Base-by-base conservation (phyloP, 2,113 vertebrate species). In the Caranx ignobilis region DNA sequence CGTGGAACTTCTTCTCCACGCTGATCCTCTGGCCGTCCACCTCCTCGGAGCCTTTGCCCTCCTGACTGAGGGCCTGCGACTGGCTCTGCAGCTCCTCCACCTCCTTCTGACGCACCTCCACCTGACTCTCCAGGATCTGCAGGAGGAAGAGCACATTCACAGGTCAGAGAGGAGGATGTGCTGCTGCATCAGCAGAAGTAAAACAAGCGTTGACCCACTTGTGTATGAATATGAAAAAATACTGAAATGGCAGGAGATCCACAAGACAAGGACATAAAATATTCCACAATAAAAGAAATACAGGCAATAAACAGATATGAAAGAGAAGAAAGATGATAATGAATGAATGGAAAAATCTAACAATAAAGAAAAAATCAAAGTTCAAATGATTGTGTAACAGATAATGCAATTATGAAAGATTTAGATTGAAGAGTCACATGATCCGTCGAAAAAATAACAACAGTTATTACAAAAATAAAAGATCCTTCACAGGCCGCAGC, bases 71-170 rank as follows among this genome's bases (percentile, higher is more conserved):
- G 89, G 95, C 94, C 96, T 89, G 82, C 82, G 94, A 83, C 96
- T 97, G 83, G 50, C 93, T 88, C 82, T 96, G 89, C 79, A 99
- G 90, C 87, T 97, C 96, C 81, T 90, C 91, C 43, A 98, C 96
- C 93, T 98, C 97, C 93, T 97, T 97, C 94, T 97, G 96, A 39
- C 97, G 96, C 32, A 99, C 97, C 88, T 97, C 97, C 96, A 98
- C 97, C 93, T 98, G 97, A 81, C 97, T 97, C 93, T 98, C 97
- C 81, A 98, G 93, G 94, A 98, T 97, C 97, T 98, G 76, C 8
- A 9, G 60, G 52, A 37, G 19, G 48, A 71, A 19, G 34, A 26
- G 26, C 26, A 65, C 26, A 32, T 6, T 19, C 0, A 18, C 9
- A 15, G 60, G 39, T 54, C 9, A 65, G 39, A 66, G 15, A 1